Percentiles rank a stretch among this genome's conserved stretches.
Conservation (phyloP, 2,888 invertebrate species). For the Caradrina kadenii region DNA sequence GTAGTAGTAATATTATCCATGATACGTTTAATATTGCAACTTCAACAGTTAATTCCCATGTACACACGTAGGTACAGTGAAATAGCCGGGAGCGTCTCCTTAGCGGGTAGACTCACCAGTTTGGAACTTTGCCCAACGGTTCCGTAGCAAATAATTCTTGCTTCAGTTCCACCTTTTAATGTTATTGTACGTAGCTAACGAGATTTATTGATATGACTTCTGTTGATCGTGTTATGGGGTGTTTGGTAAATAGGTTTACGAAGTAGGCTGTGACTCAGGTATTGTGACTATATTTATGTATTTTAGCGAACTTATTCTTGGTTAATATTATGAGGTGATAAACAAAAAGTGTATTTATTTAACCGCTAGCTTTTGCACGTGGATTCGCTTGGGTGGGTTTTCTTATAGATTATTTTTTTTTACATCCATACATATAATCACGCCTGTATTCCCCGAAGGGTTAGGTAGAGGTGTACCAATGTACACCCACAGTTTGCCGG, state of each 20-base stretch:
- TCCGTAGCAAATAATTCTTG: slow-evolving; percentile 64
- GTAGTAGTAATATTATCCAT: not conserved
- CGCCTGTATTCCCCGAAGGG: no score
- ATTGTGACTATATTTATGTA: not conserved
- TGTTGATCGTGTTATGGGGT: slow-evolving; percentile 14
- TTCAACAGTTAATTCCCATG: slow-evolving; percentile 36
- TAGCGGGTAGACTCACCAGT: slow-evolving; percentile 52
- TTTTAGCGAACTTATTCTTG: no score
- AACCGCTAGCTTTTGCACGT: no score
- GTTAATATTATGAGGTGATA: not conserved
- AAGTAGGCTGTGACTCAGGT: not conserved
- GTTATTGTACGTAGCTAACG: slow-evolving; percentile 54
- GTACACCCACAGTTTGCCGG: no score
- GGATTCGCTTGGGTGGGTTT: no score
- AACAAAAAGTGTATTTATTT: not conserved
- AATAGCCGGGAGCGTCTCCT: slow-evolving; percentile 12
- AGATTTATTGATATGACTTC: slow-evolving; percentile 57
- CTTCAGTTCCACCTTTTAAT: slow-evolving; percentile 56
- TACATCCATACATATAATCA: no score
- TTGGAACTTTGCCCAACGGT: slow-evolving; percentile 69
- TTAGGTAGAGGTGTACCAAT: no score
- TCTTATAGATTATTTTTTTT: no score
- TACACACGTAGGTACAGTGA: slow-evolving; percentile 11
- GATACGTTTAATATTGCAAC: not conserved
- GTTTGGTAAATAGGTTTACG: slow-evolving; percentile 15